phyloP scores from a whole-genome alignment of 2,888 invertebrate genomes.

The Apamea crenata region DNA sequence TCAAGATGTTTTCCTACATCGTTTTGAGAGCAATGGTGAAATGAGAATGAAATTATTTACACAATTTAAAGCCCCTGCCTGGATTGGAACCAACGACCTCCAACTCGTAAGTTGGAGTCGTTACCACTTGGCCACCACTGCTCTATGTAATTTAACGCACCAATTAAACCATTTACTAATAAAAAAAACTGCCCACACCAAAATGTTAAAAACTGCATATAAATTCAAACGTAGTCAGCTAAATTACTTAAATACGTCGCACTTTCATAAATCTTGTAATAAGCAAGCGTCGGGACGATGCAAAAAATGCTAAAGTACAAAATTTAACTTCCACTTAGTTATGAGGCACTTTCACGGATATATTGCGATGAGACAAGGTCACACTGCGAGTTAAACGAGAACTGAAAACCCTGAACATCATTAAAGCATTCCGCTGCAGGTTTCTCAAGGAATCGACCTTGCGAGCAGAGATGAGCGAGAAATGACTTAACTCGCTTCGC shows the following conservation, averaged over 20 bases:
- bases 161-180: not conserved
- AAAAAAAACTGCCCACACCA: not conserved
- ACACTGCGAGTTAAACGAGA: conserved; percentile 27
- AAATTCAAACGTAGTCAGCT: conserved; percentile 1
- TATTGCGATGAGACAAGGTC: conserved; percentile 38
- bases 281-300: conserved; percentile 31
- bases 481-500: conserved; percentile 11
- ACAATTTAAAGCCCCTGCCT: no score
- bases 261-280: conserved; percentile 35
- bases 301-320: conserved; percentile 37
- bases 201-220: conserved; percentile 1
- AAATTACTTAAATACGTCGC: conserved; percentile 20
- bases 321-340: conserved; percentile 43
- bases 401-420: conserved; percentile 17
- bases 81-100: no score
- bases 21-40: no score
- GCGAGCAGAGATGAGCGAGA: conserved; percentile 29
- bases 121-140: no score
- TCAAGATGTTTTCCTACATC: no score
- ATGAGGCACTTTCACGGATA: conserved; percentile 45
- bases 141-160: not conserved
- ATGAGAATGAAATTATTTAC: no score
- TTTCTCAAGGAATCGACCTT: not conserved
- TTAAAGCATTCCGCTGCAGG: not conserved
- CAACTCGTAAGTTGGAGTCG: no score